A percentile compares a stretch with the other conserved stretches of the same genome.
These are phyloP conservation scores for Pogonognathellus flavescens DNA, from an alignment of 1,140 invertebrate genomes.

Conservation along the genomic window DNA sequence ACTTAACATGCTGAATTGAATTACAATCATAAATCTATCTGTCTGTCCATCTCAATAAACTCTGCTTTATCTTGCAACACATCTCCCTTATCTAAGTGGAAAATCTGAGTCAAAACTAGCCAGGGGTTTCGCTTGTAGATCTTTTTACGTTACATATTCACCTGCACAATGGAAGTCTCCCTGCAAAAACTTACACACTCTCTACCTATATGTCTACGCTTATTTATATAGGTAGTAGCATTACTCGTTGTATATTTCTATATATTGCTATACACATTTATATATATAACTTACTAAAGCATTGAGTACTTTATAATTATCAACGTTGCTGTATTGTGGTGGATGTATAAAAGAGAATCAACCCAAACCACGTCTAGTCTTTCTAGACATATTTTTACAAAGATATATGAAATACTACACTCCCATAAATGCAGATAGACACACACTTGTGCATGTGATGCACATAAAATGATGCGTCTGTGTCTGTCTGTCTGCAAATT, in stretches of 20 bases:
- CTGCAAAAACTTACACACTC: neutral
- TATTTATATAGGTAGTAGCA: neutral
- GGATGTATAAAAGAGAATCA: too few species aligned
- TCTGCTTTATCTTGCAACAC: conserved; percentile 37
- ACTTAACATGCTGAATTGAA: conserved; percentile 24
- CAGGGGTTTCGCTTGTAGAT: conserved; percentile 1
- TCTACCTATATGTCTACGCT: neutral
- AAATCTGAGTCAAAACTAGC: conserved; percentile 39
- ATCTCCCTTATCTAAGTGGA: conserved; percentile 44
- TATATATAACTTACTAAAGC: neutral
- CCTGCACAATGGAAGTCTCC: conserved; percentile 6
- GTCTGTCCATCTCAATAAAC: conserved; percentile 42
- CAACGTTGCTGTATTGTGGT: too few species aligned
- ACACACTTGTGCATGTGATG: too few species aligned
- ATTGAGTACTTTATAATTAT: too few species aligned
- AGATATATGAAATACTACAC: too few species aligned
- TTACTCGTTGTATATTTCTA: neutral
- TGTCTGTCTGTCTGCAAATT: too few species aligned
- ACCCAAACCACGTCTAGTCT: too few species aligned
- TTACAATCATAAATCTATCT: conserved; percentile 45
- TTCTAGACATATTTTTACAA: too few species aligned
- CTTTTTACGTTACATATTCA: conserved; percentile 18
- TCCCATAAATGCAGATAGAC: too few species aligned
- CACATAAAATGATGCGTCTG: too few species aligned
- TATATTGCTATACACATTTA: neutral